Evolutionary conservation across 2,797 vertebrate genomes (phyloP).

Genomic region (Cynodonichthys magdalenae): DNA sequence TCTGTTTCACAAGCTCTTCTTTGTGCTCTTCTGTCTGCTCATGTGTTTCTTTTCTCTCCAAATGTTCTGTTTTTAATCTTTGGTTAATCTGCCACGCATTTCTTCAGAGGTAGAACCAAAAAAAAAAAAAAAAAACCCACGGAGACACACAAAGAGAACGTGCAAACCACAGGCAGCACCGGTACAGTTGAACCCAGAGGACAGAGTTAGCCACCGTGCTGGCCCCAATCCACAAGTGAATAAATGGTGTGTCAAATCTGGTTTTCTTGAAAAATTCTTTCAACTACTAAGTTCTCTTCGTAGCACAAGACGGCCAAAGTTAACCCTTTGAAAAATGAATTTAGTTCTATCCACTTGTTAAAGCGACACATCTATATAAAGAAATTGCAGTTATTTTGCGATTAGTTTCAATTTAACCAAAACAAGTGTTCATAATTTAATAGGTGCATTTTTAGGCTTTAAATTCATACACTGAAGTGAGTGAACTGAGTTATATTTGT

Average conservation of each 20-base stretch:
- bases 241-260: conserved; percentile 7
- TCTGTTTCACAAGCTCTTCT: conserved; percentile 5
- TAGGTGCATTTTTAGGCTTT: too few species aligned
- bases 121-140: neutral
- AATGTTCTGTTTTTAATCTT: neutral
- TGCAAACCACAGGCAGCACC: neutral
- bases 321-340: neutral
- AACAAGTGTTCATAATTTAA: too few species aligned
- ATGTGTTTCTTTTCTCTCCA: neutral
- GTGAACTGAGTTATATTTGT: too few species aligned
- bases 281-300: neutral
- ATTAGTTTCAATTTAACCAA: too few species aligned
- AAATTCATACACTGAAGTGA: too few species aligned
- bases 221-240: neutral
- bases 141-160: neutral
- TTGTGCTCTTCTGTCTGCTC: neutral
- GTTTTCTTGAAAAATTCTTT: neutral
- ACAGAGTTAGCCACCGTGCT: neutral
- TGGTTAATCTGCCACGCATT: neutral
- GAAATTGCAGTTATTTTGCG: too few species aligned
- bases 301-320: neutral
- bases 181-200: neutral
- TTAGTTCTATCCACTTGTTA: too few species aligned
- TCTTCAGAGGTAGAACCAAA: neutral
- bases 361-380: too few species aligned